Evolutionary conservation across 2,797 vertebrate genomes (phyloP), one percentile per base, ranked within the genome.

Genomic region (Microctenopoma steveboyesi): DNA sequence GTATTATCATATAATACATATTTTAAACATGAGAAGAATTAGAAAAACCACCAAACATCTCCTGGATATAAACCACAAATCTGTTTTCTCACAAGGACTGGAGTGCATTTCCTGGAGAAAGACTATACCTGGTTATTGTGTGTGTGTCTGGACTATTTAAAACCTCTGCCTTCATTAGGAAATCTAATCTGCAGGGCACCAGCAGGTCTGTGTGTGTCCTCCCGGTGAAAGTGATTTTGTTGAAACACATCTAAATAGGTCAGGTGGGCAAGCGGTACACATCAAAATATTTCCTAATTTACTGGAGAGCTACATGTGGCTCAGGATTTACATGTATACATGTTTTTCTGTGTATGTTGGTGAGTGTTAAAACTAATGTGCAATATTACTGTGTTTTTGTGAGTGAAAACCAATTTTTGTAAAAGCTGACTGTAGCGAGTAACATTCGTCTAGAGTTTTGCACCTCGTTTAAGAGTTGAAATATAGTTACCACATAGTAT

Each of bases 111-210:
- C 60, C 30, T 48, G 64, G 48, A 59, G 52, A 76, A 68, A 73
- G 48, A 48, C 54, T 57, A 57, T 13, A 83, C 62, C 61, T 75
- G 58, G 33, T 69, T 64, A 64, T 74, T 73, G 45, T 64, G 58
- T 61, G 22, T 45, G 35, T 57, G 25, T 39, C 67, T 82, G 55
- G 63, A 85, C 89, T 88, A 89, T 87, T 90, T 86, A 86, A 85
- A 72, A 87, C 74, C 43, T 61, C 54, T n/a, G 22, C 13, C 68
- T 67, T 86, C 70, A 78, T 83, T 69, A 69, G 77, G 74, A 82
- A 82, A 88, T 88, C 30, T 74, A 82, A 85, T 87, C 76, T 74
- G 50, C 76, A 63, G 78, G 64, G 47, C 57, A 59, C 33, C 50
- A 50, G 65, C 64, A 37, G 52, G 77, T 66, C 53, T 62, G 59